A percentile compares a stretch with the other conserved stretches of the same genome.
phyloP scores from a whole-genome alignment of 2,113 vertebrate species.

The Euleptes europaea region DNA sequence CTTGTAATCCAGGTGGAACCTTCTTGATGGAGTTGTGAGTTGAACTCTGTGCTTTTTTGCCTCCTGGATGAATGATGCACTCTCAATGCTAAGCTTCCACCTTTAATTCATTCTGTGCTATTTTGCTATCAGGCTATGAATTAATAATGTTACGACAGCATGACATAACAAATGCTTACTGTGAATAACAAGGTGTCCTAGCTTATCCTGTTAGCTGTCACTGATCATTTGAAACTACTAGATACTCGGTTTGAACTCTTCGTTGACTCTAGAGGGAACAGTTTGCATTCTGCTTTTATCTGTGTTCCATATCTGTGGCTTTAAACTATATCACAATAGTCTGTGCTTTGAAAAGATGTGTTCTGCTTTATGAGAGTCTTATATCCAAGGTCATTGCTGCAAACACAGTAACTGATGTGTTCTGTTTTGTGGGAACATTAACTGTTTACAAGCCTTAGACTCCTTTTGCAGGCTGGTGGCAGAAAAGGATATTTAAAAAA shows the following conservation, averaged over 20 bases:
- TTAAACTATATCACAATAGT: constrained; percentile 17
- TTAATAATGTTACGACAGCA: background rate
- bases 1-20: too few relatives aligned
- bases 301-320: constrained; percentile 43
- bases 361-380: constrained; percentile 6
- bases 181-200: constrained; percentile 16
- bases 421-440: background rate
- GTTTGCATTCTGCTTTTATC: constrained; percentile 23
- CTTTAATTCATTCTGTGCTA: background rate
- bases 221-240: constrained; percentile 26
- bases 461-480: background rate
- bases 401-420: too few relatives aligned
- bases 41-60: background rate
- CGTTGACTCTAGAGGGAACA: background rate
- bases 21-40: too few relatives aligned
- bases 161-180: background rate
- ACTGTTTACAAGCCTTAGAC: constrained; percentile 8
- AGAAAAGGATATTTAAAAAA: background rate
- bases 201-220: background rate
- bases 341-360: background rate
- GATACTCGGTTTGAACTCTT: constrained; percentile 15
- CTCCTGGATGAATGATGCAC: background rate
- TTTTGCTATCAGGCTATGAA: background rate
- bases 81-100: background rate
- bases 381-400: too few relatives aligned